Evolutionary conservation across 1,140 invertebrate species (phyloP).

Genomic region (Zeugodacus cucurbitae): DNA sequence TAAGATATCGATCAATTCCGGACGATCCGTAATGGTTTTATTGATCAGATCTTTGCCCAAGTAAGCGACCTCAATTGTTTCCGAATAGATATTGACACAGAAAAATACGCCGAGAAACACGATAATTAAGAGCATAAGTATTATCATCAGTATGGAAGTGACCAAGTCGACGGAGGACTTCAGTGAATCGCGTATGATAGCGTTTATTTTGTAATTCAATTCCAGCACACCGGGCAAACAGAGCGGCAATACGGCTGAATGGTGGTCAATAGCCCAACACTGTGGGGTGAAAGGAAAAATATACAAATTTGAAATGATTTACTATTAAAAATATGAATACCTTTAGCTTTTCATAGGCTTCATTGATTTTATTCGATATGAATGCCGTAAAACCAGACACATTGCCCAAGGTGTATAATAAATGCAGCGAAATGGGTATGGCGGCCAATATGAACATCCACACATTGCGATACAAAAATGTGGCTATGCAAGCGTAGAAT

Average conservation of each 20-base stretch:
- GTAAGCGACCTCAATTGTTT: slow-evolving; percentile 92
- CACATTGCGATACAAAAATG: slow-evolving; percentile 61
- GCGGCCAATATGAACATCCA: slow-evolving; percentile 63
- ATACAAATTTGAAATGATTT: not conserved
- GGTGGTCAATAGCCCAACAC: slow-evolving; percentile 67
- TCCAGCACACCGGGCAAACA: slow-evolving; percentile 72
- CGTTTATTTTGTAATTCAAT: slow-evolving; percentile 68
- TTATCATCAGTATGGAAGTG: slow-evolving; percentile 72
- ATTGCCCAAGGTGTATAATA: slow-evolving; percentile 53
- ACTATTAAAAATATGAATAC: slow-evolving; percentile 43
- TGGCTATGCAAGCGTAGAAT: slow-evolving; percentile 62
- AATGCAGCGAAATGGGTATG: slow-evolving; percentile 58
- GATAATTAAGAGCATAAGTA: slow-evolving; percentile 75
- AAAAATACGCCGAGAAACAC: slow-evolving; percentile 64
- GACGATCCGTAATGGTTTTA: slow-evolving; percentile 87
- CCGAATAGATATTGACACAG: slow-evolving; percentile 86
- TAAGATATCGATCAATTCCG: slow-evolving; percentile 80
- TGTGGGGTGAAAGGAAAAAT: not conserved
- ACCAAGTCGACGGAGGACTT: slow-evolving; percentile 72
- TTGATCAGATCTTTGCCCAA: slow-evolving; percentile 90
- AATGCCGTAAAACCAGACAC: slow-evolving; percentile 60
- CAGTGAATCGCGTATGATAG: slow-evolving; percentile 66
- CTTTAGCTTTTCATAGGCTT: slow-evolving; percentile 50
- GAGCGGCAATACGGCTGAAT: slow-evolving; percentile 70
- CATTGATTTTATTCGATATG: slow-evolving; percentile 50